phyloP scores from a whole-genome alignment of 2,888 invertebrate species.

The Caradrina clavipalpis region DNA sequence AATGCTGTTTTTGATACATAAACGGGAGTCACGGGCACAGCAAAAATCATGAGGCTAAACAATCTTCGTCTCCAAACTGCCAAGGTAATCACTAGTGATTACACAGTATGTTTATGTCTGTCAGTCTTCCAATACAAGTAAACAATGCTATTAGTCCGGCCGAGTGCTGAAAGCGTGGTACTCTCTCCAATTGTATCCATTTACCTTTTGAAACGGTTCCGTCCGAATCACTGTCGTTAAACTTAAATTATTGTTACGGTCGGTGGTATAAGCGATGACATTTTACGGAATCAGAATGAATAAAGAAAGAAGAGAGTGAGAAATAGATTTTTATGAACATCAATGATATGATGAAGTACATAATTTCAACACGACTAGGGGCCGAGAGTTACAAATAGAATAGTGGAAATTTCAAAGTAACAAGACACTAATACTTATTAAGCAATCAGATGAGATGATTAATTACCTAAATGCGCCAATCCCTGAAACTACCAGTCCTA shows the following conservation, averaged over 20 bases:
- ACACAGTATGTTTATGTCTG: conserved; percentile 15
- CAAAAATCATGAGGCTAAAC: conserved; percentile 17
- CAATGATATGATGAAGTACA: no score
- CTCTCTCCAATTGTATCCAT: conserved; percentile 80
- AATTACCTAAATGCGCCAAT: no score
- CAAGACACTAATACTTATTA: no score
- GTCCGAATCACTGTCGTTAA: conserved; percentile 62
- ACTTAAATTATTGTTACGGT: conserved; percentile 51
- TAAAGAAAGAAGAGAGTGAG: no score
- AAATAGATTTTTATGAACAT: no score
- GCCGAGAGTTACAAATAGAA: no score
- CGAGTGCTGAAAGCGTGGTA: conserved; percentile 63
- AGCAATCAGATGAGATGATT: no score
- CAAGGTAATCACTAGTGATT: conserved; percentile 38
- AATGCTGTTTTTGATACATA: no score
- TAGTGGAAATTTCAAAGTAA: no score
- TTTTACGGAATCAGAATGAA: conserved; percentile 6
- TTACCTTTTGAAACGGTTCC: conserved; percentile 71
- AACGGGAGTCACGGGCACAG: no score
- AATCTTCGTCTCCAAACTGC: background rate
- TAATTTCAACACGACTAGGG: no score
- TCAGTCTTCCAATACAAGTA: conserved; percentile 8
- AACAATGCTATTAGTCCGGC: conserved; percentile 66
- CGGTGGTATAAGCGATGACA: conserved; percentile 33
- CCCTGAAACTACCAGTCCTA: no score